Percentiles rank a stretch among this genome's conserved stretches.
Evolutionary conservation across 1,140 invertebrate species (phyloP).

Genomic region (Hormaphis cornu): DNA sequence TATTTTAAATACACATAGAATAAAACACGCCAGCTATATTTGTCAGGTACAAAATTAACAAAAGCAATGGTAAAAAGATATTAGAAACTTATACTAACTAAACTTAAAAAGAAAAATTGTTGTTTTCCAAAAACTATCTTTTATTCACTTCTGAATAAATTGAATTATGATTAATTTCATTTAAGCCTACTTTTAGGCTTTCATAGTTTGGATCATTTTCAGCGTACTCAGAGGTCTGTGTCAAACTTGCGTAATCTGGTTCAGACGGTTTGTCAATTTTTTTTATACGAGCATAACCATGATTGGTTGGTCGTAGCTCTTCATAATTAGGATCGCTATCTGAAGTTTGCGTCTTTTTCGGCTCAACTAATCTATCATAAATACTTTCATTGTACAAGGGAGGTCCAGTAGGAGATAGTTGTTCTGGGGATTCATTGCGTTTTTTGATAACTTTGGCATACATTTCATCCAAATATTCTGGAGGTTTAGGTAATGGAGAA

Average conservation of each 20-base stretch:
- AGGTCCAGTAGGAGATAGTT: neutral
- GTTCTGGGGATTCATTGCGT: constrained; percentile 40
- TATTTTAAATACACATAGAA: too few species aligned
- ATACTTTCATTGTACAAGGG: neutral
- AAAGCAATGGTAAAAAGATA: neutral
- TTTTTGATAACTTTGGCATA: constrained; percentile 76
- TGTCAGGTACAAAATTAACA: constrained; percentile 22
- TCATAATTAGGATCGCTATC: constrained; percentile 39
- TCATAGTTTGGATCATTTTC: constrained; percentile 37
- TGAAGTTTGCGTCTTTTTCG: neutral
- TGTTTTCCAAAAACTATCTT: constrained; percentile 1
- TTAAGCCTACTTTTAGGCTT: constrained; percentile 32
- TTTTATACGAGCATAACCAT: constrained; percentile 35
- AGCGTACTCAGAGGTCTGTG: constrained; percentile 15
- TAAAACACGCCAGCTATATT: constrained; percentile 6
- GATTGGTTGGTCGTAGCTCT: constrained; percentile 36
- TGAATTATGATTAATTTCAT: constrained; percentile 37
- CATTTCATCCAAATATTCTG: constrained; percentile 61
- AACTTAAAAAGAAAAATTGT: neutral
- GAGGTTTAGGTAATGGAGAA: constrained; percentile 68
- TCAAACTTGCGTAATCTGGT: constrained; percentile 38
- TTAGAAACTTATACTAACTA: constrained; percentile 1
- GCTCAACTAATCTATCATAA: constrained; percentile 22
- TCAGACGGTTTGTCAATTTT: constrained; percentile 35
- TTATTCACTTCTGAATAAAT: constrained; percentile 34